Evolutionary conservation across 2,888 invertebrate species (phyloP), one percentile per base, ranked within the genome.

Genomic region (Spicauda simplicius): DNA sequence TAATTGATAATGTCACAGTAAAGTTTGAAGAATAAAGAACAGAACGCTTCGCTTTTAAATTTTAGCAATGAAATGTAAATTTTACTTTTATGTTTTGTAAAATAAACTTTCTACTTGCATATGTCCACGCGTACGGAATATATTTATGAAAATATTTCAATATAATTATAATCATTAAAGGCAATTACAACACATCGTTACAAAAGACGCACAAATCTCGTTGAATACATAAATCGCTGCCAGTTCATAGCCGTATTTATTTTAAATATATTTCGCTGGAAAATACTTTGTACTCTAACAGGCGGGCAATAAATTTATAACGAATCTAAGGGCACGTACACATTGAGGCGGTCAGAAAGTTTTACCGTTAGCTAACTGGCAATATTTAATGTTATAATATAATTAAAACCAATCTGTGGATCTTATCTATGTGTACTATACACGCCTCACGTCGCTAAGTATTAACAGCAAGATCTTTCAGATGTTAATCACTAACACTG

Each of bases 271-370:
- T 68, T 72, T 72, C 67, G 69, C 71, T 74, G 70, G 72, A 72
- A 74, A 64, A 75, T 74, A 74, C 70, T 79, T 79, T 79, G 79
- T 79, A 79, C 79, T 78, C 74, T 70, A n/a, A 63, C 70, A 73
- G 72, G 73, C 71, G 68, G 61, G 69, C 69, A 69, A 69, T 68
- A 71, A 74, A 72, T 73, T 73, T 72, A n/a, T n/a, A 75, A 73
- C 71, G 68, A 69, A 71, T 62, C 69, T 69, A 67, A 72, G 25
- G 25, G 3, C 25, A 5, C 25, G 25, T 25, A 4, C 2, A 25
- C 25, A 25, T 25, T 25, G 5, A 25, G 25, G 2, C 25, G 5
- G 25, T 25, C 25, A 2, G 25, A 25, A 25, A 25, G 2, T 25
- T 25, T 25, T 25, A 25, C 25, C 5, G 25, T 25, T 25, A 25